Evolutionary conservation across 2,888 invertebrate species (phyloP), one percentile per base, ranked within the genome.

Genomic region (Coleophora flavipennella): DNA sequence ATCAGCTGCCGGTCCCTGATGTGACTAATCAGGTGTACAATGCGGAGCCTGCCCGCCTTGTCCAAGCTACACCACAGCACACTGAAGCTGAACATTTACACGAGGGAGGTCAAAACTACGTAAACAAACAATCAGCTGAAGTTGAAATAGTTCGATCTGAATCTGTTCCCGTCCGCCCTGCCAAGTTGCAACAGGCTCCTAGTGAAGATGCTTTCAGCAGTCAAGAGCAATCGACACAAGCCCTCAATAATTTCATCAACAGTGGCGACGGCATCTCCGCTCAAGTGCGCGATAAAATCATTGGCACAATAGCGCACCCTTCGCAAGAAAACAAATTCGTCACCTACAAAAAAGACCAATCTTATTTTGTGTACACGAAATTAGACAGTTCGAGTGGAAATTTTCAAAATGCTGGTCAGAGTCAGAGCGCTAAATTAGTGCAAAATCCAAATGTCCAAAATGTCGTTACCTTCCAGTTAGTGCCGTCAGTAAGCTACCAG

Each of bases 301-400:
- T 72, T 12, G 80, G 84, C 8, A 71, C 69, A n/a, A 62, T 84
- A 45, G 57, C 67, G n/a, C 77, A 81, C 58, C 84, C 81, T 10
- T 47, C 57, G 35, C 68, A 79, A 47, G 62, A 68, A 31, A 70
- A 78, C 44, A 81, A 83, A 52, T 43, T 71, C 10, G 61, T 83
- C 8, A 73, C 76, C 3, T 81, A 81, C 46, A 69, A 80, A 43
- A 81, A 79, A 47, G 74, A 83, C 48, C 72, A 80, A 49, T 72
- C 78, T 1, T 84, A 79, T 44, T 76, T 71, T 36, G 57, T 84
- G 11, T 76, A 65, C 47, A 69, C 80, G 27, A 74, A 78, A 43
- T 48, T 75, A 14, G 65, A 75, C 29, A 59, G 62, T 33, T 8
- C 10, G 6, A 61, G 61, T 27, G 38, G 39, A 3, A 42, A 56